phyloP scores from a whole-genome alignment of 2,888 invertebrate species.

The Chrysomela aeneicollis region DNA sequence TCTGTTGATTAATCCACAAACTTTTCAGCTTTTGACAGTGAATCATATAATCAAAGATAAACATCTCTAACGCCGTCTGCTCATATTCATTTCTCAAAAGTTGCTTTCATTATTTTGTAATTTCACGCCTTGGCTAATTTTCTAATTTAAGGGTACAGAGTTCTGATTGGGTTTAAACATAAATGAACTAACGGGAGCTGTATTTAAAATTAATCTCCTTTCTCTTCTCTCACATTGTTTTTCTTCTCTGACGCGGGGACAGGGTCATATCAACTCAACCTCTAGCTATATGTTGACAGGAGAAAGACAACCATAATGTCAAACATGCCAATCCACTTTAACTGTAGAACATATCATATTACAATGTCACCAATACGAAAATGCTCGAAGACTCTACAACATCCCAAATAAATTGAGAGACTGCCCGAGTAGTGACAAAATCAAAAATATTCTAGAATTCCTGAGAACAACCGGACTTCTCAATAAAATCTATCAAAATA shows the following conservation, averaged over 20 bases:
- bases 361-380: too few species aligned
- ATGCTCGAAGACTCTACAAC: too few species aligned
- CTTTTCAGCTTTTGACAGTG: background rate
- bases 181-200: conserved; percentile 32
- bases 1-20: background rate
- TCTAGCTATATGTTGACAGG: too few species aligned
- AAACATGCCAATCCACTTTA: too few species aligned
- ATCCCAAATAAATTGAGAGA: too few species aligned
- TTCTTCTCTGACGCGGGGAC: background rate
- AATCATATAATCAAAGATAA: conserved; percentile 4
- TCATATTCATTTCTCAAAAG: conserved; percentile 41
- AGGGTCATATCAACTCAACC: background rate
- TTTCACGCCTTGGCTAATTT: conserved; percentile 49
- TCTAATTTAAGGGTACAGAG: conserved; percentile 44
- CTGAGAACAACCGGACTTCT: too few species aligned
- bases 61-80: conserved; percentile 19
- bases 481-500: too few species aligned
- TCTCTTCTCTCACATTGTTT: conserved; percentile 13
- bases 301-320: too few species aligned
- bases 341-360: too few species aligned
- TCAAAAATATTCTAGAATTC: too few species aligned
- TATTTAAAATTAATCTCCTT: conserved; percentile 39
- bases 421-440: too few species aligned
- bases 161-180: conserved; percentile 26
- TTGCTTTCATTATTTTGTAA: conserved; percentile 50